Conservation (phyloP, 2,888 invertebrate genomes). For the Rutpela maculata region DNA sequence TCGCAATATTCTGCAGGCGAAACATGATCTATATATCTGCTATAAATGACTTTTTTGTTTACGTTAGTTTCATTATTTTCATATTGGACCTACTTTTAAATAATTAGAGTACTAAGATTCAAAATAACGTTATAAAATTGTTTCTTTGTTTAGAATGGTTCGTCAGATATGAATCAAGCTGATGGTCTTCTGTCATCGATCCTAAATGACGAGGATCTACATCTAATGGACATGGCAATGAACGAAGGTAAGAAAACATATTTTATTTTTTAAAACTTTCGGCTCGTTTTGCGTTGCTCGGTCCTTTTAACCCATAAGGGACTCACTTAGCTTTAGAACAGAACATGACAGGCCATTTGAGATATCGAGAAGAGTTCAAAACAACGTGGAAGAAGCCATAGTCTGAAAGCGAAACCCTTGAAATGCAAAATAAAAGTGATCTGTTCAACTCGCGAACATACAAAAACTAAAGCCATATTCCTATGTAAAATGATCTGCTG, state of each 20-base stretch:
- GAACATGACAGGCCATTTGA: neutral
- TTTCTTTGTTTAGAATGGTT: conserved; percentile 74
- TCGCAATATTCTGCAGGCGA: too few species aligned
- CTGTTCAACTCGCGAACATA: too few species aligned
- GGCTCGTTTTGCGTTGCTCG: neutral
- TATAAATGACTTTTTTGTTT: too few species aligned
- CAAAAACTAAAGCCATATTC: too few species aligned
- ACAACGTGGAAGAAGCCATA: neutral
- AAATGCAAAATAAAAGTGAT: too few species aligned
- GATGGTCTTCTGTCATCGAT: conserved; percentile 93
- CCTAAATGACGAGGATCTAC: conserved; percentile 91
- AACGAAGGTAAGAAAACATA: conserved; percentile 78
- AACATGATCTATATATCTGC: too few species aligned
- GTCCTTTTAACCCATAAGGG: neutral
- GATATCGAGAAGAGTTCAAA: neutral
- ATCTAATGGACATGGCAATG: conserved; percentile 94
- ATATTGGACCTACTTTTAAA: too few species aligned
- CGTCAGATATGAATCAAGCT: conserved; percentile 83
- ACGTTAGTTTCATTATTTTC: too few species aligned
- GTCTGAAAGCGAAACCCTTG: too few species aligned
- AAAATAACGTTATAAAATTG: neutral
- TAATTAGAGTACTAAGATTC: neutral
- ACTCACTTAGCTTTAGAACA: neutral
- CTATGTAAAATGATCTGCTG: too few species aligned
- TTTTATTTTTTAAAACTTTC: neutral